phyloP scores from a whole-genome alignment of 2,113 vertebrate genomes.

The Shinisaurus crocodilurus region DNA sequence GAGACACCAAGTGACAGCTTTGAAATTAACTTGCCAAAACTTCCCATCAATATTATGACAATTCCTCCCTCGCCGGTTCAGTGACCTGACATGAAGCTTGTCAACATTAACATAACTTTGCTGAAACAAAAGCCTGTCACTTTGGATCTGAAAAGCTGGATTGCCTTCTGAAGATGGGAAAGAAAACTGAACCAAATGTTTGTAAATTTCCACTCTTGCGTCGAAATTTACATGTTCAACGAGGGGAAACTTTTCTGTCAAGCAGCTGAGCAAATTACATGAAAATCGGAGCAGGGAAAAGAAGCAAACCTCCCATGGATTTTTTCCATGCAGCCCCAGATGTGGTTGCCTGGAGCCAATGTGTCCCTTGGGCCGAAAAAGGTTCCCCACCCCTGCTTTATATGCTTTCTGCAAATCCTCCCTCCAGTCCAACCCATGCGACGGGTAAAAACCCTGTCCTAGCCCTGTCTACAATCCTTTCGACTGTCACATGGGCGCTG shows the following conservation, averaged over 20 bases:
- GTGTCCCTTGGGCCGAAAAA: too few relatives aligned
- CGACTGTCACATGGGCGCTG: too few relatives aligned
- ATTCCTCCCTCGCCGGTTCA: slow-evolving; percentile 57
- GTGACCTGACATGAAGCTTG: slow-evolving; percentile 49
- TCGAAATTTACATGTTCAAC: background rate
- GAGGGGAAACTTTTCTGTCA: background rate
- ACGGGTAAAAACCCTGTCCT: too few relatives aligned
- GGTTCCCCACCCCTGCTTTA: too few relatives aligned
- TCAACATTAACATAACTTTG: slow-evolving; percentile 50
- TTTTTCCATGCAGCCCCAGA: too few relatives aligned
- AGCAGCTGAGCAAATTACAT: background rate
- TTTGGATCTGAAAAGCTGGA: background rate
- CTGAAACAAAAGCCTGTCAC: slow-evolving; percentile 43
- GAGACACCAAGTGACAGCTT: slow-evolving; percentile 71
- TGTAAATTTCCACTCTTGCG: background rate
- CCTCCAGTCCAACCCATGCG: too few relatives aligned
- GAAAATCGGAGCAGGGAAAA: background rate
- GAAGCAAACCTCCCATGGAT: too few relatives aligned
- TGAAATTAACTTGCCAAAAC: slow-evolving; percentile 78
- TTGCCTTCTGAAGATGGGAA: background rate
- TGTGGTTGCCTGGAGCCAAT: too few relatives aligned
- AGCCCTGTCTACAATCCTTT: too few relatives aligned
- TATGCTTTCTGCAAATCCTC: too few relatives aligned
- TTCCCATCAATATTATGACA: slow-evolving; percentile 74
- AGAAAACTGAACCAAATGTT: background rate